These are phyloP conservation scores for Latrodectus hesperus DNA, from an alignment of 2,888 invertebrate species.

Conservation along the genomic window DNA sequence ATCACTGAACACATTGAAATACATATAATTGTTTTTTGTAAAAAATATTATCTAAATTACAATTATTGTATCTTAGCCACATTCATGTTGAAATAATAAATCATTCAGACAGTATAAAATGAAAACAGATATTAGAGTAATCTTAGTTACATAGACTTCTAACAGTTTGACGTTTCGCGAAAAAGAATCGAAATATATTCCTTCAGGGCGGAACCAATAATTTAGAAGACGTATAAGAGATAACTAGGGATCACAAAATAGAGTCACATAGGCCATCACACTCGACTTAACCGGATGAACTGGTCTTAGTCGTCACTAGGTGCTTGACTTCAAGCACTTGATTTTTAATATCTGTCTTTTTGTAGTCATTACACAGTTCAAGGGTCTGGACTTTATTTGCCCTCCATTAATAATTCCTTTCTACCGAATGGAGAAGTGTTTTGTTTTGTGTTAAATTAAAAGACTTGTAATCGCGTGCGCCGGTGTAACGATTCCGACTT, in stretches of 20 bases:
- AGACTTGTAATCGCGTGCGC: too few species aligned
- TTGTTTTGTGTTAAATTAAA: too few species aligned
- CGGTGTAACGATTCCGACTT: too few species aligned
- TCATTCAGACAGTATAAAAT: too few species aligned
- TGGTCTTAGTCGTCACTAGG: conserved; percentile 48
- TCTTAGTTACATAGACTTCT: neutral
- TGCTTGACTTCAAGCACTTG: conserved; percentile 45
- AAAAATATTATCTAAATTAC: too few species aligned
- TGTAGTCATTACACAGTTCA: conserved; percentile 18
- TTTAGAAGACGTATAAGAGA: conserved; percentile 25
- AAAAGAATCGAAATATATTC: neutral
- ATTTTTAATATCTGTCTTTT: conserved; percentile 27
- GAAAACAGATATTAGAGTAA: too few species aligned
- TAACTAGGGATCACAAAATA: conserved; percentile 42
- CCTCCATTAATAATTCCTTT: neutral
- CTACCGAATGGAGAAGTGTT: too few species aligned
- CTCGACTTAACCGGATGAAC: conserved; percentile 59
- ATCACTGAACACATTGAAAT: too few species aligned
- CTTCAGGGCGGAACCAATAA: conserved; percentile 12
- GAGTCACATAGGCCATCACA: conserved; percentile 49
- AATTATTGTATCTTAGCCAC: too few species aligned
- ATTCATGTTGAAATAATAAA: too few species aligned
- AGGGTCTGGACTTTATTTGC: conserved; percentile 11
- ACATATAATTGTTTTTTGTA: too few species aligned
- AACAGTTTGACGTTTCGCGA: neutral